Base-by-base conservation (phyloP, 2,888 invertebrate genomes). In the Lithophane leautieri region DNA sequence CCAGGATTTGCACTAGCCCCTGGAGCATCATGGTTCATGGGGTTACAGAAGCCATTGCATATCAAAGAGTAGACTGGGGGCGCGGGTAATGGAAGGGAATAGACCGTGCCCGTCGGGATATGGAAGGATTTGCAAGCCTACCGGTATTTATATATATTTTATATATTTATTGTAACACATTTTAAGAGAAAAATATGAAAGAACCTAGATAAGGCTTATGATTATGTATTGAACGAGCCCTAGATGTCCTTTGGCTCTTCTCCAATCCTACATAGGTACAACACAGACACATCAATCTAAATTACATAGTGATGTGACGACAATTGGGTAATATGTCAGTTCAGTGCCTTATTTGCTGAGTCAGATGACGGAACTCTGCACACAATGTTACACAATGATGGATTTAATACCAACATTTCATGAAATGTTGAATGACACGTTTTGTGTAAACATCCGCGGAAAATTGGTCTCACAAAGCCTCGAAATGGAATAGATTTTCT, bases 341-440 rank as follows among this genome's bases (percentile, higher is more conserved):
- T 25, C 44, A 25, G 12, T n/a, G 6, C 28, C 28, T 22, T 62
- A 61, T 78, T 54, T 54, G 54, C 8, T 0, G n/a, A 4, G 14
- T 34, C 50, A 66, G n/a, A 50, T 76, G 72, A 44, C 65, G 47
- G 65, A 72, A 78, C 11, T 28, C 1, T 47, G 11, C 0, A 71
- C 50, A 61, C 9, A 54, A 19, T 28, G 4, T 78, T 78, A 72
- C 72, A 65, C 65, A 78, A 65, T 78, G 78, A 78, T 47, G 19
- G 65, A 72, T 65, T 34, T 34, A 34, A 34, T 34, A 34, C 22
- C 34, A 60, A 78, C 60, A 19, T 34, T 76, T 76, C 34, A 9
- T n/a, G 34, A 44, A 0, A 12, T 44, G 58, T 34, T 61, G 60
- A n/a, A 76, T 67, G 52, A 52, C 60, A 75, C 19, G 22, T 54